Evolutionary conservation across 2,797 vertebrate species (phyloP), one percentile per base, ranked within the genome.

Genomic region (Ctenochaetus hawaiiensis): DNA sequence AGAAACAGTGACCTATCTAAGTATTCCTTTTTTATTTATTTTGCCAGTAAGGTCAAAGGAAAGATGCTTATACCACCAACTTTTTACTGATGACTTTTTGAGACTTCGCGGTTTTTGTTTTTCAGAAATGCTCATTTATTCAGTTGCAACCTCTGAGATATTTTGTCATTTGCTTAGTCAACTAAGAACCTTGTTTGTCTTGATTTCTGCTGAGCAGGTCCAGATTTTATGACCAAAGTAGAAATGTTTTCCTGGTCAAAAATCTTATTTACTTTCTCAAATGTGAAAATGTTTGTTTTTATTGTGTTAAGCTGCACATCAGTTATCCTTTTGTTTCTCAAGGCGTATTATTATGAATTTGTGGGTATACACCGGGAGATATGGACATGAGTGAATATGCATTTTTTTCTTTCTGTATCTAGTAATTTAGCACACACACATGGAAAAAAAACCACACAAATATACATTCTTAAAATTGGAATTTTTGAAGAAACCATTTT

Each of bases 311-410:
- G 45, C 34, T 68, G 64, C 75, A 79, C 23, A 43, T 5, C 14
- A 43, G 16, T 65, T 67, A 44, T 80, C 45, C 49, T 45, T 53
- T 61, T 75, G 39, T 58, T 75, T 51, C 64, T 68, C 0, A 69
- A 68, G 37, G 49, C 17, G 79, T 81, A 39, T 64, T 81, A 13
- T 48, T 23, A 30, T 57, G 18, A 57, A n/a, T 72, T 73, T 65
- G 52, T 69, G 53, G 44, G 65, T 49, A 45, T 45, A 59, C 45
- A n/a, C 41, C n/a, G 41, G 23, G 43, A 49, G 16, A 62, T 43
- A 51, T 30, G 48, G n/a, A 41, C 14, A 47, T 41, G 1, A 75
- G 41, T 58, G 30, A 45, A 58, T 44, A 45, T n/a, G 11, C 54
- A 44, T 30, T 67, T 16, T 63, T 58, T 41, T 57, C 5, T 77